Evolutionary conservation across 1,140 invertebrate species (phyloP).

Genomic region (Macrobrachium rosenbergii): DNA sequence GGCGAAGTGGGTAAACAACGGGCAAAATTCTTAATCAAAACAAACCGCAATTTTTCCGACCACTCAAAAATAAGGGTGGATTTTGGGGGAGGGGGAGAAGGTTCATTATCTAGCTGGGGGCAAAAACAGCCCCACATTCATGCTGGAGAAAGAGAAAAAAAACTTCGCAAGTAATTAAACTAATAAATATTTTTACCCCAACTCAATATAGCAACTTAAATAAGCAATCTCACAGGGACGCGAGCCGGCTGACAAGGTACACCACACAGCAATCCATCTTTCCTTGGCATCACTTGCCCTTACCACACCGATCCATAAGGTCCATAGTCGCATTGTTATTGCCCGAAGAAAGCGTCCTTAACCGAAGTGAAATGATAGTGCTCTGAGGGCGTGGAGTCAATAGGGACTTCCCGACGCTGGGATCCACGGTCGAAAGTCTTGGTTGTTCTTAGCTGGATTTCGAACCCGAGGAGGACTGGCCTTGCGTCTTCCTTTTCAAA

Average conservation of each 20-base stretch:
- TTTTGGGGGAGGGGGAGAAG: too few relatives aligned
- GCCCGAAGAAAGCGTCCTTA: background rate
- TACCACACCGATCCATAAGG: background rate
- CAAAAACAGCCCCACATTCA: slow-evolving; percentile 11
- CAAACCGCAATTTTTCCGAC: too few relatives aligned
- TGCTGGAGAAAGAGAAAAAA: slow-evolving; percentile 7
- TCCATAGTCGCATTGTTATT: slow-evolving; percentile 14
- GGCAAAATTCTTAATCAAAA: too few relatives aligned
- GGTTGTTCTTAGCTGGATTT: too few relatives aligned
- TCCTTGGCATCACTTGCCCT: background rate
- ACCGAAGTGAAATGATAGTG: background rate
- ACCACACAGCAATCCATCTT: slow-evolving; percentile 39
- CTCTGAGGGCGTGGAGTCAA: too few relatives aligned
- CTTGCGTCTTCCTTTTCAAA: background rate
- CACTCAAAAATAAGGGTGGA: too few relatives aligned
- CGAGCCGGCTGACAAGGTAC: slow-evolving; percentile 40
- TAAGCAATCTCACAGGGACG: slow-evolving; percentile 46
- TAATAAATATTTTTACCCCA: slow-evolving; percentile 49
- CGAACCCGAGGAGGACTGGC: too few relatives aligned
- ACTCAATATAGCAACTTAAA: slow-evolving; percentile 58
- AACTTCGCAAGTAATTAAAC: slow-evolving; percentile 57
- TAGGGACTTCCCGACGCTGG: too few relatives aligned
- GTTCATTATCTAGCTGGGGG: too few relatives aligned
- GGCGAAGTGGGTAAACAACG: too few relatives aligned
- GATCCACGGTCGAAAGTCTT: too few relatives aligned